Percentiles rank a stretch among this genome's conserved stretches.
Conservation (phyloP, 92 coral and sea anemone species). For the Parazoanthus atlanticus region DNA sequence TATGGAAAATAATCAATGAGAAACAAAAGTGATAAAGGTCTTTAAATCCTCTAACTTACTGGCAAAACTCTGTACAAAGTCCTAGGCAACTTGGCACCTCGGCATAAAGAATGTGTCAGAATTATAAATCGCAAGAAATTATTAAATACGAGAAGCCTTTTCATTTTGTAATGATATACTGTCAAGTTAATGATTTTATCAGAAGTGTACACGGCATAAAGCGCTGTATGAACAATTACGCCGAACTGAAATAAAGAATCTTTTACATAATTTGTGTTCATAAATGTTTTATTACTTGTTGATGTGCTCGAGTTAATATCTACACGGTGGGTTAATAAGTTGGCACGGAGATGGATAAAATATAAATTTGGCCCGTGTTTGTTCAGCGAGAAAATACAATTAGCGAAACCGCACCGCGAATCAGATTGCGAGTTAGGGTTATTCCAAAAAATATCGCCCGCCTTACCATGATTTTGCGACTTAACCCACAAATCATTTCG, state of each 20-base stretch:
- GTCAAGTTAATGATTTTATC: slow-evolving; percentile 35
- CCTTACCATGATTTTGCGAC: background rate
- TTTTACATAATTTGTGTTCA: slow-evolving; percentile 31
- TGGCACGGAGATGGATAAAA: slow-evolving; percentile 7
- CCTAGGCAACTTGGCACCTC: slow-evolving; percentile 3
- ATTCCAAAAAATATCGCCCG: background rate
- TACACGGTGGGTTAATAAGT: slow-evolving; percentile 6
- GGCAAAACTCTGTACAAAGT: background rate
- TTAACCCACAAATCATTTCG: background rate
- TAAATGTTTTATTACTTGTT: slow-evolving; percentile 29
- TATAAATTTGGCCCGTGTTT: slow-evolving; percentile 14
- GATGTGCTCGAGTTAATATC: slow-evolving; percentile 24
- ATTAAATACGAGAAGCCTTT: slow-evolving; percentile 17
- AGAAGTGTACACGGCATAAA: background rate
- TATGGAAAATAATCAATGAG: background rate
- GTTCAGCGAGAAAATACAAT: slow-evolving; percentile 11
- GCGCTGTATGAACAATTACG: slow-evolving; percentile 7
- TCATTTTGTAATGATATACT: slow-evolving; percentile 27
- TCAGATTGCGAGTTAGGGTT: background rate
- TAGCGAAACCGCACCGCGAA: background rate
- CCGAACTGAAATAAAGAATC: slow-evolving; percentile 31
- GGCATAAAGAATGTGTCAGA: slow-evolving; percentile 10
- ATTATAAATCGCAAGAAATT: background rate
- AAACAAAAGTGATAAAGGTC: background rate
- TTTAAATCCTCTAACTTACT: background rate